Conservation (phyloP, 2,113 vertebrate species). For the Zosterops pallidus region DNA sequence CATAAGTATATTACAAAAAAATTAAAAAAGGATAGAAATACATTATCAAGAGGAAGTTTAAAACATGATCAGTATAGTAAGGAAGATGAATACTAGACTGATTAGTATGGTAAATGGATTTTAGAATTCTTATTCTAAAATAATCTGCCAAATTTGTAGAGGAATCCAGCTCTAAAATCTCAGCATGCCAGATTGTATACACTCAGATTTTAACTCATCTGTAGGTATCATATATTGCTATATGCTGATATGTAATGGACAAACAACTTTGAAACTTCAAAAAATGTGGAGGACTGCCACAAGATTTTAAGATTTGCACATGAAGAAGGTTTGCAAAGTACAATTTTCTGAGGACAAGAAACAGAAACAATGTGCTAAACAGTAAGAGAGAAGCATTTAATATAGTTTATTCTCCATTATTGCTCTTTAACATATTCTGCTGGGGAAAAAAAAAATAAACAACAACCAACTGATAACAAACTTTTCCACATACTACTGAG, state of each 20-base stretch:
- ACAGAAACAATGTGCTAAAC: not conserved
- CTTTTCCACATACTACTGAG: not conserved
- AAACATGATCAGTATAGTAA: not conserved
- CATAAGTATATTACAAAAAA: not conserved
- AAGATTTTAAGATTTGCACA: fast-evolving
- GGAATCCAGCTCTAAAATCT: not conserved
- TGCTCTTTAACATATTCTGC: not conserved
- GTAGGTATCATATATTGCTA: not conserved
- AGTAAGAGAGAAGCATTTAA: not conserved
- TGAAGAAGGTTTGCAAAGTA: not conserved
- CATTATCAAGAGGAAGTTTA: not conserved
- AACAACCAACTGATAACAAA: not conserved
- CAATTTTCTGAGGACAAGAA: not conserved
- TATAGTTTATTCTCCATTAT: not conserved
- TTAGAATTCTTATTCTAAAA: not conserved
- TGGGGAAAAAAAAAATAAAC: not conserved
- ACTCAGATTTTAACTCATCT: not conserved
- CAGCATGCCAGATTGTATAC: not conserved
- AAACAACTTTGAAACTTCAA: not conserved
- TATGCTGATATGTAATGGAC: not conserved
- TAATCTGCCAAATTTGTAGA: not conserved
- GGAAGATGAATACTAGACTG: not conserved
- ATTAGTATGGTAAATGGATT: not conserved
- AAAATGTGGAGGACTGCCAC: not conserved
- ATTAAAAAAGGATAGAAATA: not conserved